Evolutionary conservation across 2,113 vertebrate species (phyloP), one percentile per base, ranked within the genome.

Genomic region (Passer montanus): DNA sequence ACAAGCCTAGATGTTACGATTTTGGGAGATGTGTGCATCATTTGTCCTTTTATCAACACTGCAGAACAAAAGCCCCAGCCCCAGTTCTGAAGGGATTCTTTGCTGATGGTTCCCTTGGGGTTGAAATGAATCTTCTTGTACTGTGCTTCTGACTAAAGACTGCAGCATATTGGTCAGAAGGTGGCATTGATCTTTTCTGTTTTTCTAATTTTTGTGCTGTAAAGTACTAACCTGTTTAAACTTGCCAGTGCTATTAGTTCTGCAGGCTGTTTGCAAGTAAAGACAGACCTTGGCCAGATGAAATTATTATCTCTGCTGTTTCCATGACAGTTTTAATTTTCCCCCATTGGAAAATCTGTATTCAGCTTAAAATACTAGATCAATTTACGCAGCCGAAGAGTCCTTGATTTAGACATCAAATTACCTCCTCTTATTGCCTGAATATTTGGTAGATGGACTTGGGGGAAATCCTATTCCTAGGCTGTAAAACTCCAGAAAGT

Each of bases 401-500:
- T 74, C 64, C 17, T 88, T 68, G 28, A 46, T 76, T 85, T 88
- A 52, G 46, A 26, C 5, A 8, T 3, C 72, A 41, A 87, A 41
- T 70, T 8, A 43, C 15, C 77, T 93, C 28, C 24, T 88, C 22
- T 73, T 88, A 50, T 6, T 77, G 50, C 39, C 46, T 85, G 60
- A 67, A 35, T 79, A 17, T 46, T 93, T 52, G n/a, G 28, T 90
- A 83, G 67, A 50, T 31, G 70, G 49, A 47, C 21, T 74, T 90
- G 23, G 21, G 59, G 43, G 27, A 80, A 74, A 55, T 86, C 27
- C 23, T 84, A 33, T 77, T 89, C 43, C 39, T 81, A 55, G 27
- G 24, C 13, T 86, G 62, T 58, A 67, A 27, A 83, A 86, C 80
- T 89, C 86, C 55, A 89, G 59, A 73, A 96, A 52, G n/a, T 85